Conservation (phyloP, 1,140 invertebrate species). For the Penaeus vannamei region DNA sequence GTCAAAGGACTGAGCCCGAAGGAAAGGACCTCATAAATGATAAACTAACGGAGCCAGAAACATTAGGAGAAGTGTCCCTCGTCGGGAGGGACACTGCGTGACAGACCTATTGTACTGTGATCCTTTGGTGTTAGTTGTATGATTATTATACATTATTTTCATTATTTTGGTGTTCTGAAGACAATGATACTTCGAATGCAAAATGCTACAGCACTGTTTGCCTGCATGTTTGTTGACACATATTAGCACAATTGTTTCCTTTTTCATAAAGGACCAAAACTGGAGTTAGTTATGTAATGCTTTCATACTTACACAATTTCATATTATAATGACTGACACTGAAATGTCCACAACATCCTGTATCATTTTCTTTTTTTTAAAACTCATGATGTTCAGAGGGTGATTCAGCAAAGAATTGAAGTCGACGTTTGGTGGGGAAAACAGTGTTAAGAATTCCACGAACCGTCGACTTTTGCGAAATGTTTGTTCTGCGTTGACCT, state of each 20-base stretch:
- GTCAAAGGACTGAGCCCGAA: too few species aligned
- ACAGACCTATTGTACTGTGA: conserved; percentile 64
- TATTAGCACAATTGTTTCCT: conserved; percentile 62
- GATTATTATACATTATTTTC: conserved; percentile 62
- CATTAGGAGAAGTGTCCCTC: conserved; percentile 27
- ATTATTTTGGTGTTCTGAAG: conserved; percentile 64
- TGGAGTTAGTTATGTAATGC: conserved; percentile 44
- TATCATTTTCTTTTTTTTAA: conserved; percentile 26
- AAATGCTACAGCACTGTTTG: conserved; percentile 59
- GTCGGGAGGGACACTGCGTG: conserved; percentile 24
- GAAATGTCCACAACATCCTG: not conserved
- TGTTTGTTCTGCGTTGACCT: conserved; percentile 39
- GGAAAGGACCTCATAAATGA: not conserved
- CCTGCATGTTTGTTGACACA: conserved; percentile 65
- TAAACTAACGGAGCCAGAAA: conserved; percentile 21
- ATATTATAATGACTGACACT: conserved; percentile 10
- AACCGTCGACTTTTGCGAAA: not conserved
- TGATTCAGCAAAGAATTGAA: conserved; percentile 2
- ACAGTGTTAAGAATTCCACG: not conserved
- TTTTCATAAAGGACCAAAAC: conserved; percentile 59
- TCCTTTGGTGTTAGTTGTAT: conserved; percentile 61
- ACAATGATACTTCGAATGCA: conserved; percentile 64
- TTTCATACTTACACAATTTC: conserved; percentile 46
- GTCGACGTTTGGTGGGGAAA: not conserved
- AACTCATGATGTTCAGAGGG: conserved; percentile 31